Base-by-base conservation (phyloP, 1,140 invertebrate genomes). In the Zaprionus ghesquierei region DNA sequence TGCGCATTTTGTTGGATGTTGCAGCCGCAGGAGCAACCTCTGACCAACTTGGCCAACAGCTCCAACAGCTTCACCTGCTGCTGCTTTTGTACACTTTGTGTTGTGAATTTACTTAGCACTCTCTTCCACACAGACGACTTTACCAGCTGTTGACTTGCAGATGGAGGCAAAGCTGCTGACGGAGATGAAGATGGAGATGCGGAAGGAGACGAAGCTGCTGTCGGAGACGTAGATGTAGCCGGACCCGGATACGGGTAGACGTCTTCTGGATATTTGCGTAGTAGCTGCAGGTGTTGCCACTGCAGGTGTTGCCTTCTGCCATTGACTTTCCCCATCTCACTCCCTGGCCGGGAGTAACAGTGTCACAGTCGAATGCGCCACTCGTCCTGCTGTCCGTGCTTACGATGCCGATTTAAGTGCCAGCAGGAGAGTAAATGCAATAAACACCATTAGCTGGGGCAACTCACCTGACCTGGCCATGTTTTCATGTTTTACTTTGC, bases 41-140 rank as follows among this genome's bases (percentile, higher is more conserved):
- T 73, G 63, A 23, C 64, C 56, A 44, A 55, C 44, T 59, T n/a
- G 18, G 41, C 54, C 70, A 38, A 38, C 35, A 22, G n/a, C 23
- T 50, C 18, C 56, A 25, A 41, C 56, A 31, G 63, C 44, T 54
- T 62, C 38, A 8, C 25, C 35, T 38, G 35, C 35, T 15, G n/a
- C 35, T 6, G 5, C 35, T 15, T 61, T 72, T 64, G 65, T 46
- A 60, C 70, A 87, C 82, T 81, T 75, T 81, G 65, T 87, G 70
- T 87, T 86, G 79, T 72, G 75, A 75, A 86, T 86, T 86, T 86
- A 87, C 82, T 89, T 87, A 73, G 84, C 84, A 89, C 72, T 89
- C 82, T 87, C 79, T 81, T 87, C 64, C 75, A 58, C 69, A 71
- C 66, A 56, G 72, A 50, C 59, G 44, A 64, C 50, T 54, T 59